Conservation (phyloP, 2,888 invertebrate genomes). For the Eupithecia tripunctaria region DNA sequence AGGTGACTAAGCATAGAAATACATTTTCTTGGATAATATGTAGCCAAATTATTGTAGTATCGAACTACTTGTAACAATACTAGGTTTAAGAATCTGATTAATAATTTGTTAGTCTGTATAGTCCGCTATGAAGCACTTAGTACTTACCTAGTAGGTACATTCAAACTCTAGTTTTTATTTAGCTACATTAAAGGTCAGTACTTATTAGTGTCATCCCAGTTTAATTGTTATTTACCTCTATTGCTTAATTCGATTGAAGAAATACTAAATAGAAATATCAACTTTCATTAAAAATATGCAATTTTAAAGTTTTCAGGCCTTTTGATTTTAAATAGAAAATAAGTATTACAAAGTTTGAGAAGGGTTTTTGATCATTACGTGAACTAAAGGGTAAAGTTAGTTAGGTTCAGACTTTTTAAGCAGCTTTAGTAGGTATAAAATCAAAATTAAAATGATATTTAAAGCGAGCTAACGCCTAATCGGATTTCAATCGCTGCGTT, state of each 20-base stretch:
- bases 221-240: background rate
- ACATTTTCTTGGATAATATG: no score
- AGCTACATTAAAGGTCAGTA: no score
- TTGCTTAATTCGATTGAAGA: background rate
- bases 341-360: background rate
- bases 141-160: no score
- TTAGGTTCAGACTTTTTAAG: slow-evolving; percentile 15
- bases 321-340: background rate
- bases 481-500: no score
- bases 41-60: no score
- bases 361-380: slow-evolving; percentile 12
- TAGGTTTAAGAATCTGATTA: no score
- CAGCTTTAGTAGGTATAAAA: background rate
- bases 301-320: background rate
- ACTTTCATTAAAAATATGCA: background rate
- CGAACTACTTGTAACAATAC: no score
- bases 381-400: background rate
- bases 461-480: background rate
- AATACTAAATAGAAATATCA: background rate
- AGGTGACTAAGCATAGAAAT: no score
- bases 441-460: background rate
- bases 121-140: no score
- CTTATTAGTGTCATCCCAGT: background rate
- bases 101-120: no score
- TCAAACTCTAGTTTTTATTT: no score